phyloP scores from a whole-genome alignment of 2,113 vertebrate species.

The Scortum barcoo region DNA sequence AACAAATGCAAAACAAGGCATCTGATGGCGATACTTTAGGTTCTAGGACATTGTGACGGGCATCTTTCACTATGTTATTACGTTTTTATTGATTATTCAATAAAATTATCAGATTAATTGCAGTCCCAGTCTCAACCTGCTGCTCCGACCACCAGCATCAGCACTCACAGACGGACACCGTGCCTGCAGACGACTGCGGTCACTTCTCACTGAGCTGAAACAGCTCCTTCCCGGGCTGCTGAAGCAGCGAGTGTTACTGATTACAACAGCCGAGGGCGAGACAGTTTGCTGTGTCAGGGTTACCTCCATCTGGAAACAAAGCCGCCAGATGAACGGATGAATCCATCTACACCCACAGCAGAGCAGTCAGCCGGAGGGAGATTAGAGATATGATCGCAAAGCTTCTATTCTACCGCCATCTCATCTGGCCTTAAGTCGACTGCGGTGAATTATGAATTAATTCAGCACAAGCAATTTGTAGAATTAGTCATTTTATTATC shows the following conservation, averaged over 20 bases:
- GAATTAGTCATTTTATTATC: conserved; percentile 23
- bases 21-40: background rate
- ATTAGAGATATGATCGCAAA: conserved; percentile 14
- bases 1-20: background rate
- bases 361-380: background rate
- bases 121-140: background rate
- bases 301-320: background rate
- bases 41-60: background rate
- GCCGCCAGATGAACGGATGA: background rate
- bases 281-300: background rate
- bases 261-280: too few species aligned
- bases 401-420: conserved; percentile 7
- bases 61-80: background rate
- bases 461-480: conserved; percentile 36
- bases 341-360: background rate
- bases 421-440: conserved; percentile 11
- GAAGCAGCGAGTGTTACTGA: too few species aligned
- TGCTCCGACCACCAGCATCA: background rate
- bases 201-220: too few species aligned
- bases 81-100: background rate
- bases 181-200: too few species aligned
- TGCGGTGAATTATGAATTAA: conserved; percentile 40
- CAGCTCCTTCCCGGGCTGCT: too few species aligned
- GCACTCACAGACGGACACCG: too few species aligned
- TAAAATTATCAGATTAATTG: background rate